Evolutionary conservation across 2,797 vertebrate genomes (phyloP).

Genomic region (Schizopygopsis pylzovi): DNA sequence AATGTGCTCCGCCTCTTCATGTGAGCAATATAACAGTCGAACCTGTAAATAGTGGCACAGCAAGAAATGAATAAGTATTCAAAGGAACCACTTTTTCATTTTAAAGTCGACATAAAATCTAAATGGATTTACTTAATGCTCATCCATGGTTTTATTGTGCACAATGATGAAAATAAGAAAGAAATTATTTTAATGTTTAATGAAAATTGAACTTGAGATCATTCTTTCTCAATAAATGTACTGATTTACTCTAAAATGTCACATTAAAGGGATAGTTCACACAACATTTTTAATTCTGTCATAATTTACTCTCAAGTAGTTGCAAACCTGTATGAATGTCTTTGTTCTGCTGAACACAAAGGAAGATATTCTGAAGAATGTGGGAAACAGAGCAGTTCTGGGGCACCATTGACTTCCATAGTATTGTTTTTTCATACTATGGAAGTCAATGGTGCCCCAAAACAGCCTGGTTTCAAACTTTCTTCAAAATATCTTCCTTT

Average conservation of each 20-base stretch:
- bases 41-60: conserved; percentile 71
- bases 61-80: background rate
- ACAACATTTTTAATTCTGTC: no score
- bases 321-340: no score
- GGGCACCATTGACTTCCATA: no score
- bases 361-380: no score
- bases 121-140: background rate
- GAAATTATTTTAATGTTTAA: background rate
- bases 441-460: no score
- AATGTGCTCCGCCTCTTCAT: conserved; percentile 88
- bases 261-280: background rate
- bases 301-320: no score
- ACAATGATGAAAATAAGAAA: background rate
- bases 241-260: background rate
- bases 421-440: no score
- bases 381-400: no score
- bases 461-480: no score
- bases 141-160: background rate
- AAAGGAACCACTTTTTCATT: background rate
- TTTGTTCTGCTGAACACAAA: no score
- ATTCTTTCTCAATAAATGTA: background rate
- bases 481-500: no score
- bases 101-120: background rate
- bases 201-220: background rate
- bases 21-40: conserved; percentile 92